A percentile compares a stretch with the other conserved stretches of the same genome.
Conservation (phyloP, 2,888 invertebrate genomes). For the Pseudolycoriella hygida region DNA sequence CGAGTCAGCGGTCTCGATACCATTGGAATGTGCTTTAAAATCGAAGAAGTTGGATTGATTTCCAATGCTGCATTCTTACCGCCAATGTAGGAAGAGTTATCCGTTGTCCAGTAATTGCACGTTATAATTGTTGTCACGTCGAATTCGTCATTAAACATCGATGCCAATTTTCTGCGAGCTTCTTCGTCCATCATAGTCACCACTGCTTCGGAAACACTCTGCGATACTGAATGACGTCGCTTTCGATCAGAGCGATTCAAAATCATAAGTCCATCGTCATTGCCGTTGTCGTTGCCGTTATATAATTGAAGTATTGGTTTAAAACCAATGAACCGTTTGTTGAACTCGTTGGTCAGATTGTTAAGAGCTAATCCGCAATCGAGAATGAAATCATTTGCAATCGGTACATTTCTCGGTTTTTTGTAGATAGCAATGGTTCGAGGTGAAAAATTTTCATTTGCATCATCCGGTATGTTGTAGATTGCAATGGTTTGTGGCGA, state of each 20-base stretch:
- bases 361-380: not conserved
- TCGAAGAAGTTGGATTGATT: conserved; percentile 15
- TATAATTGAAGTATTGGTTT: not conserved
- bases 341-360: not conserved
- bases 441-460: no score
- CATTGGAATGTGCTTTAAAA: conserved; percentile 21
- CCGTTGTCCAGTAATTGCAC: conserved; percentile 20
- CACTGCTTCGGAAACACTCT: not conserved
- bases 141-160: conserved; percentile 4
- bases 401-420: no score
- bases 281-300: not conserved
- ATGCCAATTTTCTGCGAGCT: conserved; percentile 1
- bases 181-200: not conserved
- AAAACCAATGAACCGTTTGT: not conserved
- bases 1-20: conserved; percentile 21
- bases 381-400: no score
- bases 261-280: not conserved
- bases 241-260: conserved; percentile 33
- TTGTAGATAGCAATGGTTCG: no score
- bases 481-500: no score
- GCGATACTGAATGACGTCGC: conserved; percentile 34
- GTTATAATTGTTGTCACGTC: conserved; percentile 18
- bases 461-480: no score
- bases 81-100: conserved; percentile 10
- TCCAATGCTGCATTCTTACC: conserved; percentile 9